Evolutionary conservation across 2,113 vertebrate genomes (phyloP).

Genomic region (Gasterosteus aculeatus): DNA sequence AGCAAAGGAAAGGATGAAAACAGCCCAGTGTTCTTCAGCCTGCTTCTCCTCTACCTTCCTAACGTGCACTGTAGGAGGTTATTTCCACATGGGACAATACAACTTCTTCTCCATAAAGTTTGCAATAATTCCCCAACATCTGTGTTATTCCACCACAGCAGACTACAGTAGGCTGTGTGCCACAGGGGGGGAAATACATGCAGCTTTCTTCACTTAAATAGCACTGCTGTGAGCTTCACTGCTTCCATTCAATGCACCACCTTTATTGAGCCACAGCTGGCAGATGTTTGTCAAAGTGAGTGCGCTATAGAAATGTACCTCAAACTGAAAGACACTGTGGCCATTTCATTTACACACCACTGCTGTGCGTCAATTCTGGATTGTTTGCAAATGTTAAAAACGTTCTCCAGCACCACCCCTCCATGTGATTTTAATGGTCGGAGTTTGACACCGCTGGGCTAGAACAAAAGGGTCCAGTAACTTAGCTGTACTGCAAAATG

Average conservation of each 20-base stretch:
- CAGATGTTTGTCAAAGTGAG: neutral
- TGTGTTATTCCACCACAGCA: neutral
- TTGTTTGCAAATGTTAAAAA: neutral
- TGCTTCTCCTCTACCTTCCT: conserved; percentile 31
- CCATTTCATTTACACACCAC: neutral
- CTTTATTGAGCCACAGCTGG: neutral
- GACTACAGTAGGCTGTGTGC: neutral
- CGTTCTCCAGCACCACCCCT: neutral
- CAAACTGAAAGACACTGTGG: neutral
- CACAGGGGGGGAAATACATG: neutral
- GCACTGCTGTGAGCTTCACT: neutral
- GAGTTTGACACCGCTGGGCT: too few relatives aligned
- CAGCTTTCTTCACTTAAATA: neutral
- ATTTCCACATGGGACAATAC: conserved; percentile 1
- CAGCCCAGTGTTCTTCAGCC: conserved; percentile 28
- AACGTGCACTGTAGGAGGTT: conserved; percentile 12
- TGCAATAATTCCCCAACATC: neutral
- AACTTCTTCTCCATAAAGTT: conserved; percentile 18
- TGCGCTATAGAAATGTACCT: neutral
- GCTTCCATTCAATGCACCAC: neutral
- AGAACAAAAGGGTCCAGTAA: too few relatives aligned
- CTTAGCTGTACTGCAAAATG: too few relatives aligned
- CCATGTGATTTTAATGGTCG: too few relatives aligned
- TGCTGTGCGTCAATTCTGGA: neutral
- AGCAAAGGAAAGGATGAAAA: conserved; percentile 21